Evolutionary conservation across 2,113 vertebrate genomes (phyloP).

Genomic region (Anas platyrhynchos): DNA sequence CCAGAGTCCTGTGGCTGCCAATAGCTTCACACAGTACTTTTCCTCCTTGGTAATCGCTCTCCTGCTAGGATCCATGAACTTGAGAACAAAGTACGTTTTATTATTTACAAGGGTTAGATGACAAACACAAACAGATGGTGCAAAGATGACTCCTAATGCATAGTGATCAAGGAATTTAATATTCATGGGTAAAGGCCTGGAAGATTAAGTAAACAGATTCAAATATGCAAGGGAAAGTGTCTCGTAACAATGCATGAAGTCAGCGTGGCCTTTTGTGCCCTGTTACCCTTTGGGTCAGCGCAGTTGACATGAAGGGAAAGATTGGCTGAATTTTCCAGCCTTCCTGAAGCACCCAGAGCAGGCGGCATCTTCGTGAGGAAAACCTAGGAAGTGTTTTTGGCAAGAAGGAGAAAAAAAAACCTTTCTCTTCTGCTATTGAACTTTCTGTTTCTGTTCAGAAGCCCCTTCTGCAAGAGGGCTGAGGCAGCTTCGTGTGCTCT

Average conservation of each 20-base stretch:
- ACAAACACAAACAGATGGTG: slow-evolving; percentile 72
- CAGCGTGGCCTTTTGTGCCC: slow-evolving; percentile 37
- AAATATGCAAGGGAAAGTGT: slow-evolving; percentile 49
- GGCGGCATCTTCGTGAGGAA: neutral
- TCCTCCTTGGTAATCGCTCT: slow-evolving; percentile 19
- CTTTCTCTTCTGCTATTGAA: neutral
- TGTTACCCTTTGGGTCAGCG: neutral
- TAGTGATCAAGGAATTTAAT: slow-evolving; percentile 68
- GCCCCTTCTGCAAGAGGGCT: neutral
- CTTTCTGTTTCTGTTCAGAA: neutral
- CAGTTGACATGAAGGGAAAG: neutral
- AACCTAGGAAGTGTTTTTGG: neutral
- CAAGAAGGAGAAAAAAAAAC: neutral
- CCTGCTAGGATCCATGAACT: slow-evolving; percentile 54
- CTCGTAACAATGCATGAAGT: slow-evolving; percentile 64
- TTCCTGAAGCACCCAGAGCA: neutral
- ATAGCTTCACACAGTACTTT: slow-evolving; percentile 33
- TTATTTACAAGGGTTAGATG: slow-evolving; percentile 70
- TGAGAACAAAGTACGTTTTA: slow-evolving; percentile 72
- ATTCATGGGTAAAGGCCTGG: slow-evolving; percentile 48
- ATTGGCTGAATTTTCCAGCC: neutral
- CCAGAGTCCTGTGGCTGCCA: neutral
- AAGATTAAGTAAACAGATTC: slow-evolving; percentile 62
- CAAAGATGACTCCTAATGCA: slow-evolving; percentile 67
- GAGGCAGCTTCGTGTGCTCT: neutral